Conservation (phyloP, 2,113 vertebrate genomes). For the Dicerorhinus sumatrensis region DNA sequence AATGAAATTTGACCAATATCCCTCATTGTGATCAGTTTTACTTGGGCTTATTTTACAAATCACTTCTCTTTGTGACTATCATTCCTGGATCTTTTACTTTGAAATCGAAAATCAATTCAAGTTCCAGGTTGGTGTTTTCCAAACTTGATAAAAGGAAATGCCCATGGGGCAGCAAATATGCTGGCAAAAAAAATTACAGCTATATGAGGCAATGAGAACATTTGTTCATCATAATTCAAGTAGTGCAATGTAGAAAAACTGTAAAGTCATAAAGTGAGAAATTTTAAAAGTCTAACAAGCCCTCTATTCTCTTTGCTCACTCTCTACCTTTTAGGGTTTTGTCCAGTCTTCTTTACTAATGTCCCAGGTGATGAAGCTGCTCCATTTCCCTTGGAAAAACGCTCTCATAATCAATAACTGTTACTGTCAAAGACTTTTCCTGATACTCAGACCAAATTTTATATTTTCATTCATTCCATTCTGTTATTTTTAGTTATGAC, state of each 20-base stretch:
- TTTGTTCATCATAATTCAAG: not conserved
- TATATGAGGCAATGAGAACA: slow-evolving; percentile 21
- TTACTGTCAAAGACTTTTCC: not conserved
- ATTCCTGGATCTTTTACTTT: slow-evolving; percentile 18
- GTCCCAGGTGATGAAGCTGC: not conserved
- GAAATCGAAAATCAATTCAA: slow-evolving; percentile 42
- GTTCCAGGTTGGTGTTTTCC: not conserved
- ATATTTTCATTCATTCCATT: not conserved
- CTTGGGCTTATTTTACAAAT: not conserved
- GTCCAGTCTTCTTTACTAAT: not conserved
- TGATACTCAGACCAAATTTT: not conserved
- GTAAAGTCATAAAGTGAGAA: slow-evolving; percentile 15
- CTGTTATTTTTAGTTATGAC: not conserved
- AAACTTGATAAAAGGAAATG: not conserved
- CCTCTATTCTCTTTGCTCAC: not conserved
- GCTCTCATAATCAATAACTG: not conserved
- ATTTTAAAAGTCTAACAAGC: not conserved
- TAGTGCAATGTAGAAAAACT: not conserved
- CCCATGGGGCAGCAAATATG: not conserved
- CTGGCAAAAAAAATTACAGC: not conserved
- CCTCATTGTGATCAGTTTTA: not conserved
- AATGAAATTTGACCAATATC: not conserved
- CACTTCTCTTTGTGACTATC: not conserved
- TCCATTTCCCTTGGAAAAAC: slow-evolving; percentile 4
- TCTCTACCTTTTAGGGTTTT: not conserved